Percentiles rank a stretch among this genome's conserved stretches.
These are phyloP conservation scores for Willowsia nigromaculata DNA, from an alignment of 2,888 invertebrate genomes.

Conservation along the genomic window DNA sequence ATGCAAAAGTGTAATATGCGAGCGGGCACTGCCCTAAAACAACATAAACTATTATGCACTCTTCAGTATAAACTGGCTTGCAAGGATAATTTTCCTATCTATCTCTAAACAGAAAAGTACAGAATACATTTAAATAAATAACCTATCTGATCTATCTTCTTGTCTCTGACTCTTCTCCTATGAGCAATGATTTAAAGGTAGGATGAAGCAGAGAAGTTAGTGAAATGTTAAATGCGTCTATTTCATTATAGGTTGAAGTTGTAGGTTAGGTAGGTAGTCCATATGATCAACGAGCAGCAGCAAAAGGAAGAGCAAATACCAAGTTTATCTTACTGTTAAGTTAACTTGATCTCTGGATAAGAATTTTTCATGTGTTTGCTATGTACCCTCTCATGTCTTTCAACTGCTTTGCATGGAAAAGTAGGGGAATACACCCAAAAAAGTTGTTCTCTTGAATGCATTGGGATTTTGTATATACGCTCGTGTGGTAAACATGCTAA, in stretches of 20 bases:
- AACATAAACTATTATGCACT: not conserved
- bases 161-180: not conserved
- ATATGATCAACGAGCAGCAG: no score
- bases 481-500: not conserved
- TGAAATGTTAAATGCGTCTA: no score
- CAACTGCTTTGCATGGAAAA: slow-evolving; percentile 9
- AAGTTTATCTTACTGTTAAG: not conserved
- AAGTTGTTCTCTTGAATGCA: slow-evolving; percentile 10
- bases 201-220: no score
- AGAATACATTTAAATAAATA: slow-evolving; percentile 65
- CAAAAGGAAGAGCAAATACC: no score
- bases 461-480: not conserved
- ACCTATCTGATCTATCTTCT: not conserved
- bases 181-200: no score
- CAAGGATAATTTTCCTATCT: slow-evolving; percentile 30
- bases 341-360: not conserved
- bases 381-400: not conserved
- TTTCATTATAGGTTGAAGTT: no score
- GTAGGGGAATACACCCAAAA: slow-evolving; percentile 68
- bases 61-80: not conserved
- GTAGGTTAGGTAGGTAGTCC: no score
- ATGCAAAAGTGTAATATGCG: slow-evolving; percentile 11
- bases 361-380: not conserved
- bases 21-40: slow-evolving; percentile 67
- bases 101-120: slow-evolving; percentile 11